Percentiles rank a stretch among this genome's conserved stretches.
Conservation (phyloP, 2,113 vertebrate genomes). For the Mesitornis unicolor region DNA sequence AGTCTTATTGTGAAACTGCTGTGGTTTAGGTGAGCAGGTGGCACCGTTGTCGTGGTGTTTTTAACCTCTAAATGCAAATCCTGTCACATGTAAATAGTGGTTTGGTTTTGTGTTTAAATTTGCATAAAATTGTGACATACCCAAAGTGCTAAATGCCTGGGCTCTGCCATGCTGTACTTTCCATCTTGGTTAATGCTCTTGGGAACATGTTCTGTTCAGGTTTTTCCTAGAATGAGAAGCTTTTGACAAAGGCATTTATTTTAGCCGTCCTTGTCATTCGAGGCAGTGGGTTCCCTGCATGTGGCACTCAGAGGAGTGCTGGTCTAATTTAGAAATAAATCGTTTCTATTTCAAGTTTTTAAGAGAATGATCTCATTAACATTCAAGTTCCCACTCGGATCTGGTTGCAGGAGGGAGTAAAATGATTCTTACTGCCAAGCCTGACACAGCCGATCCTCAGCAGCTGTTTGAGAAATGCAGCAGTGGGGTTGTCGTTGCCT, state of each 20-base stretch:
- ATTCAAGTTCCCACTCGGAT: not conserved
- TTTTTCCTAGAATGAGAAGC: not conserved
- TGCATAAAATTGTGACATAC: too few relatives aligned
- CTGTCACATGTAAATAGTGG: accelerated
- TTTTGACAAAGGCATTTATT: not conserved
- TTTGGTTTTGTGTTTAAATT: not conserved
- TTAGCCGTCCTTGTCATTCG: not conserved
- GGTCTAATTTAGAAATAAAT: conserved; percentile 2
- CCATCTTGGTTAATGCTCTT: not conserved
- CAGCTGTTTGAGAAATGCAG: not conserved
- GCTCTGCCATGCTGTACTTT: not conserved
- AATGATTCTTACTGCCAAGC: not conserved
- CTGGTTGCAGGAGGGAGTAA: not conserved
- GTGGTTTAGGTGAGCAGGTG: not conserved
- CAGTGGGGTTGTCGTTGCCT: not conserved
- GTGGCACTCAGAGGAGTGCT: not conserved
- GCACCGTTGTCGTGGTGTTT: not conserved
- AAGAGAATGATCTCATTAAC: not conserved
- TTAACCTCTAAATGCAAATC: not conserved
- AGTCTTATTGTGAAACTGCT: not conserved
- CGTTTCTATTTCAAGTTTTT: conserved; percentile 2
- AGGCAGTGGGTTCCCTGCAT: not conserved
- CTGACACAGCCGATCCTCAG: not conserved
- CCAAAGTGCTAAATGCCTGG: not conserved
- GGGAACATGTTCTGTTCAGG: accelerated